Conservation (phyloP, 1,140 invertebrate genomes). For the Atta texana region DNA sequence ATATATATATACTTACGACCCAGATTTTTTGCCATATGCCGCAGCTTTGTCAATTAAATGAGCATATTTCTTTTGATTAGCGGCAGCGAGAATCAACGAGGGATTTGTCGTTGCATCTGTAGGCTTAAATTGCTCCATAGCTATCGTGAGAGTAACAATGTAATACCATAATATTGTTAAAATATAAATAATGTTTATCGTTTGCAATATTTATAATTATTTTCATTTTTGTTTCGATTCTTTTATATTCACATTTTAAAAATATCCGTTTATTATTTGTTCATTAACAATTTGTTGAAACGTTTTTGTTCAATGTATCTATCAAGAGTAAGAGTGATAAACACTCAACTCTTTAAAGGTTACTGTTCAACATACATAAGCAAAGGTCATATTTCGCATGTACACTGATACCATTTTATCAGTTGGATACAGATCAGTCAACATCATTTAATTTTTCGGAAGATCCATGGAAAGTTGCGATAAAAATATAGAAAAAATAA, state of each 20-base stretch:
- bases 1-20: constrained; percentile 86
- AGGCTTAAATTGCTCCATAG: constrained; percentile 98
- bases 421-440: not conserved
- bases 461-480: not conserved
- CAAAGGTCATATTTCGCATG: constrained; percentile 2
- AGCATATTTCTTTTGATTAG: constrained; percentile 96
- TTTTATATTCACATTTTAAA: not conserved
- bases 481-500: not conserved
- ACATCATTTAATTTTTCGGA: constrained; percentile 16
- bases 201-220: not conserved
- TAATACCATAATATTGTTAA: constrained; percentile 2
- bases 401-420: constrained; percentile 28
- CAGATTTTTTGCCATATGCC: constrained; percentile 92
- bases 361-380: not conserved
- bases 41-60: constrained; percentile 96
- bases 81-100: constrained; percentile 97
- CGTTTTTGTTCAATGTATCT: not conserved
- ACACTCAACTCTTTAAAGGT: not conserved
- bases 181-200: constrained; percentile 9
- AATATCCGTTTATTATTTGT: not conserved
- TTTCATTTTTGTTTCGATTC: not conserved
- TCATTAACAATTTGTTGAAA: not conserved
- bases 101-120: constrained; percentile 99
- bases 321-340: not conserved
- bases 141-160: constrained; percentile 87